Evolutionary conservation across 2,113 vertebrate genomes (phyloP).

Genomic region (Clarias magur): DNA sequence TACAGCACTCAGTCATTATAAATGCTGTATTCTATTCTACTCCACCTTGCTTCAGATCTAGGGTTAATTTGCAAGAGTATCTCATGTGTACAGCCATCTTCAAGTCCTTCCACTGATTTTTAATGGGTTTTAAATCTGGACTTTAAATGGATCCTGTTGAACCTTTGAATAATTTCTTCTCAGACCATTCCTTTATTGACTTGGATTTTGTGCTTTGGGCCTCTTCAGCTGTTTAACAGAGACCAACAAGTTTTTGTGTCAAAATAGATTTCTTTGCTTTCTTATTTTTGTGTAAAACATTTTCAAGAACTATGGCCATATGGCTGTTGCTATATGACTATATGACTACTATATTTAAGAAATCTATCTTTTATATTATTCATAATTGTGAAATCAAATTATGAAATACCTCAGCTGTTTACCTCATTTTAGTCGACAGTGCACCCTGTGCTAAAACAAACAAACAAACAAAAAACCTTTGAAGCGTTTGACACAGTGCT

Average conservation of each 20-base stretch:
- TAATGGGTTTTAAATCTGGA: background rate
- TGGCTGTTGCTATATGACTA: background rate
- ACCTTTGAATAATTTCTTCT: background rate
- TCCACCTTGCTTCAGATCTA: background rate
- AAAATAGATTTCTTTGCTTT: background rate
- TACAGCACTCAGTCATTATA: no score
- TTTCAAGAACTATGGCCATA: background rate
- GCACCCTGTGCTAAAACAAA: background rate
- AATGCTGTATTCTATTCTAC: background rate
- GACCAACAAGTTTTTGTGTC: no score
- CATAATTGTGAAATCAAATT: background rate
- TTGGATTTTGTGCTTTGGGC: no score
- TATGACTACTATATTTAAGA: background rate
- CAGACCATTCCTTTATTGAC: background rate
- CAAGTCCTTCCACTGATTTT: background rate
- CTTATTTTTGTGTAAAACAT: background rate
- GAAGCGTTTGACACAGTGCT: background rate
- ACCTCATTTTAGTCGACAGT: background rate
- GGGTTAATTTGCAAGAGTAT: background rate
- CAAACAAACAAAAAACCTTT: background rate
- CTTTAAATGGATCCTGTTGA: background rate
- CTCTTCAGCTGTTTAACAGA: no score
- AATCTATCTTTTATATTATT: background rate
- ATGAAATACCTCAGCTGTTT: background rate
- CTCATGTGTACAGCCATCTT: background rate